phyloP scores from a whole-genome alignment of 2,797 vertebrate genomes.

The Dryobates pubescens region DNA sequence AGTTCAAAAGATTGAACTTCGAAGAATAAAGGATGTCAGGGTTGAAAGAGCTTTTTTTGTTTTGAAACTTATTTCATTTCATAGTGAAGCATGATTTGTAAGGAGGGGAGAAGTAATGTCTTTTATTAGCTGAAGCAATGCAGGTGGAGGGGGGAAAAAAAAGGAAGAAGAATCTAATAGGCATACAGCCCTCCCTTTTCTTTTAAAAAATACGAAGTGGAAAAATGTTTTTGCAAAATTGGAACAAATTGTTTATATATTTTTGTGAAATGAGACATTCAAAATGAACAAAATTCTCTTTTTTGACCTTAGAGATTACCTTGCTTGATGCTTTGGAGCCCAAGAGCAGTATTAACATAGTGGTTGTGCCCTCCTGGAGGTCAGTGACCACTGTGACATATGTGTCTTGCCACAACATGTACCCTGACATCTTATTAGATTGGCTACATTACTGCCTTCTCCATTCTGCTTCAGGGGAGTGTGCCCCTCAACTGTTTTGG shows the following conservation, averaged over 20 bases:
- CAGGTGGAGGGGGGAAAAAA: not conserved
- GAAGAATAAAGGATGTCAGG: not conserved
- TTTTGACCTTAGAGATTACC: too few species aligned
- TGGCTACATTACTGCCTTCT: not conserved
- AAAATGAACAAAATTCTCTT: not conserved
- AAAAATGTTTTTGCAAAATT: not conserved
- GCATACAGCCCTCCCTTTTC: not conserved
- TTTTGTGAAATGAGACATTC: not conserved
- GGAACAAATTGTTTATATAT: not conserved
- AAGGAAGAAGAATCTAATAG: not conserved
- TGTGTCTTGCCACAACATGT: rapidly evolving
- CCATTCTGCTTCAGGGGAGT: not conserved
- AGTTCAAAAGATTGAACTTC: not conserved
- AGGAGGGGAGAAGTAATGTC: not conserved
- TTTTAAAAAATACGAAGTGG: not conserved
- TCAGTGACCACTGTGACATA: rapidly evolving
- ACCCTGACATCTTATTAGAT: not conserved
- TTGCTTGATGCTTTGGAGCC: not conserved
- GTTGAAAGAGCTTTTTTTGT: not conserved
- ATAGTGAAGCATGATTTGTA: not conserved
- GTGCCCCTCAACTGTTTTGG: not conserved
- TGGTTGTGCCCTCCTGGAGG: not conserved
- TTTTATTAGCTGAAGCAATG: not conserved
- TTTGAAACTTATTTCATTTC: not conserved
- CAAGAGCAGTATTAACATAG: rapidly evolving